Evolutionary conservation across 2,797 vertebrate species (phyloP).

Genomic region (Otolemur crassicaudatus): DNA sequence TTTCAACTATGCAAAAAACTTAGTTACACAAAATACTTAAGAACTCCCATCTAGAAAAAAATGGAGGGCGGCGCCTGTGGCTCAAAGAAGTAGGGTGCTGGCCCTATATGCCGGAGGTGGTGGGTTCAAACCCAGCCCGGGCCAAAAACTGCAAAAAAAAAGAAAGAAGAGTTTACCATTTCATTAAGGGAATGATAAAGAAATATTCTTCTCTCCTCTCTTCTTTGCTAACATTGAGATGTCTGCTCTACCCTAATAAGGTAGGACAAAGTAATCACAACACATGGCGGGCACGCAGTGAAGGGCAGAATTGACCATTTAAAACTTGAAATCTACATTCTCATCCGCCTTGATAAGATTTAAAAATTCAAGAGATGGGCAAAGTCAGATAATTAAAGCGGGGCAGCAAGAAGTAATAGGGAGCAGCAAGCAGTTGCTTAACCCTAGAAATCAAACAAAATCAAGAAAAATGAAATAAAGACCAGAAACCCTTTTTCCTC

Average conservation of each 20-base stretch:
- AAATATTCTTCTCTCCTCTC: neutral
- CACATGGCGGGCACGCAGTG: neutral
- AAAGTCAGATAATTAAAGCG: slow-evolving; percentile 62
- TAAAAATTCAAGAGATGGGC: slow-evolving; percentile 57
- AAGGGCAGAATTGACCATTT: slow-evolving; percentile 40
- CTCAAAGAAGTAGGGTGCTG: too few species aligned
- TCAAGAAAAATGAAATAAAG: slow-evolving; percentile 64
- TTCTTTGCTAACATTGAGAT: slow-evolving; percentile 43
- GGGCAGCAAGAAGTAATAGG: slow-evolving; percentile 18
- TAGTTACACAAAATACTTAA: slow-evolving; percentile 43
- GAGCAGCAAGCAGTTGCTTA: slow-evolving; percentile 41
- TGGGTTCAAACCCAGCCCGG: too few species aligned
- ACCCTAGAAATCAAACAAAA: slow-evolving; percentile 64
- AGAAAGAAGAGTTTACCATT: slow-evolving; percentile 45
- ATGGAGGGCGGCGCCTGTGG: too few species aligned
- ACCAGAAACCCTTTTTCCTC: slow-evolving; percentile 57
- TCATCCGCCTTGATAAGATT: slow-evolving; percentile 61
- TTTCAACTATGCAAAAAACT: slow-evolving; percentile 50
- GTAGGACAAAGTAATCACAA: slow-evolving; percentile 30
- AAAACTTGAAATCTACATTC: slow-evolving; percentile 44
- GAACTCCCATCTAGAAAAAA: neutral
- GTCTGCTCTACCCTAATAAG: neutral
- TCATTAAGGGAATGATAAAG: slow-evolving; percentile 41
- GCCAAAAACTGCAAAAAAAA: too few species aligned
- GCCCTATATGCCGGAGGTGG: too few species aligned